Base-by-base conservation (phyloP, 2,888 invertebrate species). In the Dorcus parallelipipedus region DNA sequence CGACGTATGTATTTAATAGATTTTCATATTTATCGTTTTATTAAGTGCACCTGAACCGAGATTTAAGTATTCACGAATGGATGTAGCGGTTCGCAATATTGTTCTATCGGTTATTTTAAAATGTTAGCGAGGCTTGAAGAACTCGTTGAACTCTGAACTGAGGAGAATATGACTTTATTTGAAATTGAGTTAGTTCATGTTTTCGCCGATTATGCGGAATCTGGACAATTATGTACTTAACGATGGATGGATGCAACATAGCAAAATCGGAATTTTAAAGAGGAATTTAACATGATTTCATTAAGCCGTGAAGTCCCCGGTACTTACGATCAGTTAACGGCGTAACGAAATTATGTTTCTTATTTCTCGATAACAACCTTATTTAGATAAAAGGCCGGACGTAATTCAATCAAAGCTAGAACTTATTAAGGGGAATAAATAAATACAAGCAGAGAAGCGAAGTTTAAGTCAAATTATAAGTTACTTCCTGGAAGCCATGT, bases 181-280 rank as follows among this genome's bases (percentile, higher is more conserved):
- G 54, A 65, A 62, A 64, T 64, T 61, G 61, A 64, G 62, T 63
- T 64, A 61, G 59, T 56, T 56, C 57, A 49, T 55, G 61, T 60
- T 60, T 62, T 62, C 55, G 59, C 62, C 60, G 64, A 64, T 64
- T 64, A 60, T 52, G 60, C 47, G 58, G 60, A 59, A 64, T 60
- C 62, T 60, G 59, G 60, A 62, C 62, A 64, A 64, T 64, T 64
- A 64, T 58, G 64, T 60, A 62, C 60, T 63, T 62, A 64, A 58
- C 64, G 62, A 59, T 58, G 59, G 62, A 59, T 58, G 59, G 60
- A 63, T 61, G 52, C 58, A 45, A 49, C 53, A 33, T 7, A 53
- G 49, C 58, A 40, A 58, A 9, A 42, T 55, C 60, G 63, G 60
- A 63, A 58, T 63, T 63, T 62, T 63, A 59, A 63, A 61, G 58